phyloP scores from a whole-genome alignment of 2,797 vertebrate species.

The Loriculus beryllinus region DNA sequence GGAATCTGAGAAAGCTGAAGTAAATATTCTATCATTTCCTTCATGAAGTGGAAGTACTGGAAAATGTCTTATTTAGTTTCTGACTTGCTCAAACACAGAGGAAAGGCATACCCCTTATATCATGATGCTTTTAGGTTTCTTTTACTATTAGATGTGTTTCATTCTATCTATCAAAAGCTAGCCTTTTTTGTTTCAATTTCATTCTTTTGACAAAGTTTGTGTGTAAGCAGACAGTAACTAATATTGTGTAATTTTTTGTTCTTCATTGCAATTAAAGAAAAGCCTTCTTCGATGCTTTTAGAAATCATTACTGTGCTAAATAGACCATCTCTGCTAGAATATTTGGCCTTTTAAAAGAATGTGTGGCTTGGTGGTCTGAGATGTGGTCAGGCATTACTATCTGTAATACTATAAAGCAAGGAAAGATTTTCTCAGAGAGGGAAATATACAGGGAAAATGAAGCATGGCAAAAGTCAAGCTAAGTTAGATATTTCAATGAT shows the following conservation, averaged over 20 bases:
- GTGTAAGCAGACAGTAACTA: background rate
- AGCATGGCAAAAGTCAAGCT: background rate
- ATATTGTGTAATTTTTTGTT: background rate
- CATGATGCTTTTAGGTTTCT: background rate
- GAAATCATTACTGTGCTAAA: background rate
- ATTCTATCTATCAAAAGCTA: background rate
- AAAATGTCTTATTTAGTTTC: background rate
- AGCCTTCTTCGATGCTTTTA: background rate
- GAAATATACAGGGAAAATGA: background rate
- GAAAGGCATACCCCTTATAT: fast-evolving
- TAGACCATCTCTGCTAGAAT: background rate
- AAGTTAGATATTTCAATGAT: background rate
- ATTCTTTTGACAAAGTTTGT: background rate
- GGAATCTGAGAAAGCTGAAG: background rate
- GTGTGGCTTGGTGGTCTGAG: background rate
- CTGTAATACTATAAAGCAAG: background rate
- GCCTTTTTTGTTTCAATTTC: background rate
- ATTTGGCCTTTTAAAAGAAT: background rate
- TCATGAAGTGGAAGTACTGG: background rate
- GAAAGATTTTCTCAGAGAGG: background rate
- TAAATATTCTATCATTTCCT: background rate
- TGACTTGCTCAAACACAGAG: background rate
- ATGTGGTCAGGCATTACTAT: background rate
- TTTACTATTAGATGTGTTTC: background rate
- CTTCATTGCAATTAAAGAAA: background rate